Evolutionary conservation across 2,113 vertebrate genomes (phyloP).

Genomic region (Calidris pygmaea): DNA sequence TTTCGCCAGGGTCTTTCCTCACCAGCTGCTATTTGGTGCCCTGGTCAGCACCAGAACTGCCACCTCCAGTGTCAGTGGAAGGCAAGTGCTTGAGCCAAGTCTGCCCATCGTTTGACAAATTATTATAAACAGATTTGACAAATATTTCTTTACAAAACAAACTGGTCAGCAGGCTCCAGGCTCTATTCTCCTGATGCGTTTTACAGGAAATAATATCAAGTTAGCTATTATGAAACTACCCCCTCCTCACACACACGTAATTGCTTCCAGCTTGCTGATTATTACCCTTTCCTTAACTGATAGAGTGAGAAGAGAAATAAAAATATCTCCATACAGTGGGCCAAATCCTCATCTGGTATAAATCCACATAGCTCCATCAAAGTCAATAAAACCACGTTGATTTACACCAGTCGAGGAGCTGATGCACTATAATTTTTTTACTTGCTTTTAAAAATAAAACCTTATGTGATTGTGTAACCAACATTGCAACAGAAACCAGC

Average conservation of each 20-base stretch:
- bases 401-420: constrained; percentile 59
- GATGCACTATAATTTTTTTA: constrained; percentile 58
- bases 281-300: constrained; percentile 64
- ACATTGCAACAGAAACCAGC: constrained; percentile 41
- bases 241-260: constrained; percentile 57
- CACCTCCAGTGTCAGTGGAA: neutral
- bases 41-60: neutral
- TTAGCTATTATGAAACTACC: constrained; percentile 70
- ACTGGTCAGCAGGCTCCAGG: constrained; percentile 52
- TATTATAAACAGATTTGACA: constrained; percentile 57
- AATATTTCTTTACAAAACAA: constrained; percentile 57
- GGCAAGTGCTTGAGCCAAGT: neutral
- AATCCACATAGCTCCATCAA: constrained; percentile 62
- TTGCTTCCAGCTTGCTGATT: constrained; percentile 69
- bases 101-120: constrained; percentile 14
- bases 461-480: constrained; percentile 63
- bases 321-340: constrained; percentile 56
- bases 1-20: neutral
- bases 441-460: constrained; percentile 65
- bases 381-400: constrained; percentile 61
- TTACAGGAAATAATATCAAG: constrained; percentile 69
- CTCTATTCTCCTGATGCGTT: constrained; percentile 60
- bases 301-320: constrained; percentile 60
- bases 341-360: constrained; percentile 68
- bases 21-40: neutral